Conservation (phyloP, 30 jellyfish, hydroid and myxozoan species). For the Hydractinia echinata region DNA sequence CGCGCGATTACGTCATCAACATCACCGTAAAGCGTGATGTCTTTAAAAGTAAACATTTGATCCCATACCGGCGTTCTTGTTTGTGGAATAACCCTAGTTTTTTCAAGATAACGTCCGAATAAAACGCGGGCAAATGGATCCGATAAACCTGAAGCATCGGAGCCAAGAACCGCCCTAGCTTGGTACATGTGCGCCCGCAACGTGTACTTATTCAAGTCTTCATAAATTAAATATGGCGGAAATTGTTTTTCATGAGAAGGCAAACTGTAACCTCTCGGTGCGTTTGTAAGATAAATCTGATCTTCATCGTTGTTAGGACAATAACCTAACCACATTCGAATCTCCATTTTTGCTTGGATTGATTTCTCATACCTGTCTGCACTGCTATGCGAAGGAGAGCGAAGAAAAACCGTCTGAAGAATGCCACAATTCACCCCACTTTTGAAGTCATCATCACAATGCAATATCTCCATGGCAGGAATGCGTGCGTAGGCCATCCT, state of each 20-base stretch:
- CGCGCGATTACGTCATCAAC: slow-evolving; percentile 32
- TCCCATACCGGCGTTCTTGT: slow-evolving; percentile 87
- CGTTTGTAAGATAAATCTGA: slow-evolving; percentile 8
- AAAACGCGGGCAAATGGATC: slow-evolving; percentile 79
- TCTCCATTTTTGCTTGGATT: slow-evolving; percentile 58
- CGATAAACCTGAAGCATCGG: slow-evolving; percentile 67
- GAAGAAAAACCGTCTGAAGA: slow-evolving; percentile 49
- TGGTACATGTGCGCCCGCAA: slow-evolving; percentile 76
- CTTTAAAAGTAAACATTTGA: slow-evolving; percentile 48
- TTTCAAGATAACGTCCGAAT: slow-evolving; percentile 45
- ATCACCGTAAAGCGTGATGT: slow-evolving; percentile 43
- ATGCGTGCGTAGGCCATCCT: slow-evolving; percentile 69
- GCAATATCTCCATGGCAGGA: slow-evolving; percentile 60
- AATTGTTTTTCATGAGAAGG: not conserved
- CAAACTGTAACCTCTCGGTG: slow-evolving; percentile 5
- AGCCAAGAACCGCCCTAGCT: slow-evolving; percentile 69
- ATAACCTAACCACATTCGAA: slow-evolving; percentile 72
- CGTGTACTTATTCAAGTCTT: not conserved
- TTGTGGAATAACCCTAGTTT: slow-evolving; percentile 49
- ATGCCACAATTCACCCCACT: slow-evolving; percentile 45
- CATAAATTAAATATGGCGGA: not conserved
- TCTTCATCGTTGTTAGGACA: slow-evolving; percentile 22
- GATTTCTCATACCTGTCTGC: slow-evolving; percentile 29
- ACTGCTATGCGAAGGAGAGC: slow-evolving; percentile 11
- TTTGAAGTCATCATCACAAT: slow-evolving; percentile 34